These are phyloP conservation scores for Zophobas atratus DNA, from an alignment of 1,140 invertebrate species.

Conservation along the genomic window DNA sequence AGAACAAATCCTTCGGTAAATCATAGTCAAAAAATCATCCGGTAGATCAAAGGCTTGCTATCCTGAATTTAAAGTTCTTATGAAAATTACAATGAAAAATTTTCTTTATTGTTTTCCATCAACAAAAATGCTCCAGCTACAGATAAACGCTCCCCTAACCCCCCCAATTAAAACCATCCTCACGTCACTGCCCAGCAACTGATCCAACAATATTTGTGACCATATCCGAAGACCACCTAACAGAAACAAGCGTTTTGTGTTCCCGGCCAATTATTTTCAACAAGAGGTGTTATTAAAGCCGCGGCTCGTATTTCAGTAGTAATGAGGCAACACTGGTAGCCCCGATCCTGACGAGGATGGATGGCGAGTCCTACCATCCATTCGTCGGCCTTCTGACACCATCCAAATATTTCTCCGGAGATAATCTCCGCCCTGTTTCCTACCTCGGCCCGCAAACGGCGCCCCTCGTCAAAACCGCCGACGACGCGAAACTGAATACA, in stretches of 20 bases:
- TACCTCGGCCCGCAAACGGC: neutral
- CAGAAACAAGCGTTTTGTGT: constrained; percentile 63
- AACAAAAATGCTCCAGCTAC: no score
- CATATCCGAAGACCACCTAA: constrained; percentile 57
- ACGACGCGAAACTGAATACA: no score
- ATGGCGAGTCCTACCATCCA: constrained; percentile 51
- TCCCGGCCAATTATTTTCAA: constrained; percentile 63
- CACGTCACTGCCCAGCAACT: constrained; percentile 26
- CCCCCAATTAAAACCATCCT: constrained; percentile 33
- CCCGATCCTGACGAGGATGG: constrained; percentile 57
- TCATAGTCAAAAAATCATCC: no score
- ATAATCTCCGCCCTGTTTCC: constrained; percentile 43
- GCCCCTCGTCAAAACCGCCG: neutral
- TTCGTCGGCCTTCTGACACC: constrained; percentile 25
- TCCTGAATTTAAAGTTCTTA: no score
- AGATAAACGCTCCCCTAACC: no score
- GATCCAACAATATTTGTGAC: constrained; percentile 51
- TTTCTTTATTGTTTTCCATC: no score
- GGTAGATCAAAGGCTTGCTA: no score
- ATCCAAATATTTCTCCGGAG: constrained; percentile 29
- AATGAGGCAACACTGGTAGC: constrained; percentile 64
- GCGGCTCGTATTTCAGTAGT: constrained; percentile 62
- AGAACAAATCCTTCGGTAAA: no score
- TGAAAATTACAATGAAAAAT: no score
- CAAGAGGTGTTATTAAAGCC: constrained; percentile 64